Evolutionary conservation across 2,888 invertebrate species (phyloP).

Genomic region (Campopleginae sp.): DNA sequence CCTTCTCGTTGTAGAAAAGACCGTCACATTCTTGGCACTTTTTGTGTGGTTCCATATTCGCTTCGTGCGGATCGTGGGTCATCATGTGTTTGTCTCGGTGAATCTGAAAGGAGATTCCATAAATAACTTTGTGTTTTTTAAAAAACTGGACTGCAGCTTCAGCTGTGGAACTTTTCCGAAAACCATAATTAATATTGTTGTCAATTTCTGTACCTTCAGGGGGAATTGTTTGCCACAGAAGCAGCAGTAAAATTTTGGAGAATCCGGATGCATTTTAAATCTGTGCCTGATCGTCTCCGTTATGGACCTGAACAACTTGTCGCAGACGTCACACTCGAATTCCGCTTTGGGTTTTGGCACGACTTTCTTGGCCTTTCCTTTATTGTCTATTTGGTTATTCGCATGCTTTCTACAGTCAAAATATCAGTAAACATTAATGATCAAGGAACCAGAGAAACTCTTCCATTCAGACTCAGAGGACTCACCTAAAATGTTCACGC

Average conservation of each 20-base stretch:
- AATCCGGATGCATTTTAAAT: slow-evolving; percentile 88
- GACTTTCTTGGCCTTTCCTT: slow-evolving; percentile 75
- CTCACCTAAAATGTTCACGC: slow-evolving; percentile 87
- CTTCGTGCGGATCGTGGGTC: slow-evolving; percentile 84
- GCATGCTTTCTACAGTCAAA: slow-evolving; percentile 86
- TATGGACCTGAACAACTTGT: slow-evolving; percentile 86
- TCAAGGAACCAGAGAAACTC: neutral
- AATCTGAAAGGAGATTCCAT: slow-evolving; percentile 82
- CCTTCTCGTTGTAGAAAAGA: slow-evolving; percentile 86
- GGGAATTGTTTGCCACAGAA: slow-evolving; percentile 90
- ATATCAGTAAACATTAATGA: neutral
- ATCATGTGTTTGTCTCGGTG: slow-evolving; percentile 87
- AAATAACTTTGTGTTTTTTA: neutral
- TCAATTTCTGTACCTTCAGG: slow-evolving; percentile 85
- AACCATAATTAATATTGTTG: neutral
- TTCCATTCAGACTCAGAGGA: neutral
- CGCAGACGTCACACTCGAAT: slow-evolving; percentile 87
- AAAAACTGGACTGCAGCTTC: neutral
- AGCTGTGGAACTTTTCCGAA: neutral
- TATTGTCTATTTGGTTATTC: slow-evolving; percentile 86
- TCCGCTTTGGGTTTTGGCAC: slow-evolving; percentile 55
- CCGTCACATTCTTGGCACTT: slow-evolving; percentile 87
- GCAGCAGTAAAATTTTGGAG: slow-evolving; percentile 88
- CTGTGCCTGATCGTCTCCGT: slow-evolving; percentile 89
- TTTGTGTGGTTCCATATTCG: slow-evolving; percentile 72